Evolutionary conservation across 2,888 invertebrate genomes (phyloP), one percentile per base, ranked within the genome.

Genomic region (Hydrotaea diabolus): DNA sequence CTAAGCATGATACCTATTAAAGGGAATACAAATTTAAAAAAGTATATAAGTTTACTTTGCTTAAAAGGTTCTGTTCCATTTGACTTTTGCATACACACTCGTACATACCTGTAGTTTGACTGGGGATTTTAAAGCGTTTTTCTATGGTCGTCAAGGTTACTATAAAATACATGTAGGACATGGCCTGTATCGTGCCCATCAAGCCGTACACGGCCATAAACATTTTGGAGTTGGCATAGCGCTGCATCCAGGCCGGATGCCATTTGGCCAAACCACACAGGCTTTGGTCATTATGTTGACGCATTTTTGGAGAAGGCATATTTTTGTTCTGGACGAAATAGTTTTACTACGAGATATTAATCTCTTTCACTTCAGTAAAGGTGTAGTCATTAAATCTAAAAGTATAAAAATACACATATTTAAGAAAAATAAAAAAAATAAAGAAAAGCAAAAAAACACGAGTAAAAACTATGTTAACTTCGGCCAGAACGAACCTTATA

Each of bases 121-220:
- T 95, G 53, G 95, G 94, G 88, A 95, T 95, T 91, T 95, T 95
- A 90, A 95, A 95, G 85, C 95, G 93, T 88, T 94, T 95, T 88
- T 95, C 95, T 88, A 95, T 91, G 4, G 95, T 95, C 73, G 95
- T 95, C 86, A 95, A 91, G 13, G 94, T 95, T 15, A 95, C 95
- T 8, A 94, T 93, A 87, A 94, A 94, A 88, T 95, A 95, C 89
- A 95, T 93, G 88, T 94, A 94, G 23, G 94, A 93, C 94, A 95
- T 95, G 74, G 94, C 94, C 88, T 95, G 95, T 13, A 94, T 93
- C 77, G 95, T 94, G 36, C 95, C 95, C 53, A 95, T 91, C 13
- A 95, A 89, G 13, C 95, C 95, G 87, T 95, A 95, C 13, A 95
- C 93, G 5, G 93, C 90, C 89, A 95, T 93, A 89, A 95, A 95